phyloP scores from a whole-genome alignment of 2,888 invertebrate genomes.

The Eristalis intricaria region DNA sequence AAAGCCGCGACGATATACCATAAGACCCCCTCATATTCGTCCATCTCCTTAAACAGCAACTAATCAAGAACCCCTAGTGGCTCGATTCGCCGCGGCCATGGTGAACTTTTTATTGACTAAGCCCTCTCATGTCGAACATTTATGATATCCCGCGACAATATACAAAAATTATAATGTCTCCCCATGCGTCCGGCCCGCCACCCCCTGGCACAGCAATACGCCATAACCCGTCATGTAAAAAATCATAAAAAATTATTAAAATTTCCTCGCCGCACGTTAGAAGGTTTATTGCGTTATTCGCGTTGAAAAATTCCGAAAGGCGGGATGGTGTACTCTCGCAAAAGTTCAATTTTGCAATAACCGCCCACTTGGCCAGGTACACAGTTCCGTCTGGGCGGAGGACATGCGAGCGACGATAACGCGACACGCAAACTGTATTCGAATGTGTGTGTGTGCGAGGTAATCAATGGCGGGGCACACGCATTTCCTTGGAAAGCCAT shows the following conservation, averaged over 20 bases:
- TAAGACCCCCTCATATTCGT: no score
- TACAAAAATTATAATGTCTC: not conserved
- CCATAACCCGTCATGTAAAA: not conserved
- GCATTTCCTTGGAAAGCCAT: not conserved
- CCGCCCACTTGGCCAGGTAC: not conserved
- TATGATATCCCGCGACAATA: not conserved
- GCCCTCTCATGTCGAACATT: not conserved
- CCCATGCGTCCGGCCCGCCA: not conserved
- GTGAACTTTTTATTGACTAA: not conserved
- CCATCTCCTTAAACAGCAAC: no score
- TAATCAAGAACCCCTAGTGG: no score
- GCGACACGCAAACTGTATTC: not conserved
- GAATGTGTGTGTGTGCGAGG: not conserved
- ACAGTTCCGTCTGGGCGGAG: not conserved
- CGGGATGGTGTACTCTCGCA: not conserved
- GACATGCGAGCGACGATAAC: not conserved
- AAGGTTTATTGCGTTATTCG: not conserved
- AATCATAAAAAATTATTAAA: not conserved
- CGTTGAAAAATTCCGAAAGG: not conserved
- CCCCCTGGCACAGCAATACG: not conserved
- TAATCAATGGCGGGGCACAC: not conserved
- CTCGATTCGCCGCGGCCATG: no score
- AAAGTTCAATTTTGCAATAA: not conserved
- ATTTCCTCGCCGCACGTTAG: not conserved
- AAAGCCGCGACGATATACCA: no score